A percentile compares a stretch with the other conserved stretches of the same genome.
Conservation (phyloP, 2,888 invertebrate genomes). For the Clitarchus hookeri region DNA sequence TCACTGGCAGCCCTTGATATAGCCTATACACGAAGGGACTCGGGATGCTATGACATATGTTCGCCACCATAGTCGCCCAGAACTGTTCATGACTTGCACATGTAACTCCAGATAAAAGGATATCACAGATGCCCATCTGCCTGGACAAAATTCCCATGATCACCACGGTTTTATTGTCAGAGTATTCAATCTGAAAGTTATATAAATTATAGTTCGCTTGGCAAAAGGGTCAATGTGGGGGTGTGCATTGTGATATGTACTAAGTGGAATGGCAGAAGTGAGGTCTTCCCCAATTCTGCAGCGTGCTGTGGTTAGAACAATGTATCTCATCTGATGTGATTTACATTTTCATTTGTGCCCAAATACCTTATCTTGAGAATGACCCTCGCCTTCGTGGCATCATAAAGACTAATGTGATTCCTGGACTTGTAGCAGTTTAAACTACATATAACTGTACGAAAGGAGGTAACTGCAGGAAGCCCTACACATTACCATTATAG, state of each 20-base stretch:
- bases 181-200: slow-evolving; percentile 47
- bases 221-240: slow-evolving; percentile 45
- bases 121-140: slow-evolving; percentile 45
- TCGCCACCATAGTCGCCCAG: slow-evolving; percentile 49
- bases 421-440: slow-evolving; percentile 50
- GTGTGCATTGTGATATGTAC: too few species aligned
- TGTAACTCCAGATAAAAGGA: slow-evolving; percentile 50
- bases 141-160: slow-evolving; percentile 43
- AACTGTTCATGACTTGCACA: slow-evolving; percentile 51
- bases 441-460: slow-evolving; percentile 51
- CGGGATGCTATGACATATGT: slow-evolving; percentile 52
- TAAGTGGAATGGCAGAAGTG: slow-evolving; percentile 48
- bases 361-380: slow-evolving; percentile 48
- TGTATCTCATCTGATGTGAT: slow-evolving; percentile 43
- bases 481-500: slow-evolving; percentile 47
- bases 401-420: slow-evolving; percentile 45
- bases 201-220: slow-evolving; percentile 41
- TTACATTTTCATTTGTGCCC: slow-evolving; percentile 50
- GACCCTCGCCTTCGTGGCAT: slow-evolving; percentile 43
- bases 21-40: slow-evolving; percentile 51
- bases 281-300: slow-evolving; percentile 48
- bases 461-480: slow-evolving; percentile 52
- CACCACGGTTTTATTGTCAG: slow-evolving; percentile 46
- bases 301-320: slow-evolving; percentile 46
- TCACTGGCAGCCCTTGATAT: slow-evolving; percentile 50